Evolutionary conservation across 2,113 vertebrate species (phyloP), one percentile per base, ranked within the genome.

Genomic region (Beaufortia kweichowensis): DNA sequence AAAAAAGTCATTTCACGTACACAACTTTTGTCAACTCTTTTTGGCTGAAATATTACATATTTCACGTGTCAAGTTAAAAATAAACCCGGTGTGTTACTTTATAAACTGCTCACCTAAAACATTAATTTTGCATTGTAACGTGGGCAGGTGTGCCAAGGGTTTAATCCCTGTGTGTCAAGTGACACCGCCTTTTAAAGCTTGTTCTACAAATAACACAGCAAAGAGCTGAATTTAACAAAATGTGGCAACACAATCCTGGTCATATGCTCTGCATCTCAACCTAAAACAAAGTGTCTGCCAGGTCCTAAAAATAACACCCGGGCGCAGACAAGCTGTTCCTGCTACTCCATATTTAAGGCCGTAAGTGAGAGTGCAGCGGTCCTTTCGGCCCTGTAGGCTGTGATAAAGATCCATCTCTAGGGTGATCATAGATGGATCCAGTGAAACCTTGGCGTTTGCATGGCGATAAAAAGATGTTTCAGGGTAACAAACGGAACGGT

Each of bases 331-430:
- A 53, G 50, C n/a, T 17, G 29, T 60, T 31, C 59, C 48, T 64
- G 43, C n/a, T 19, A 10, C 39, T 85, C 69, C 39, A 81, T 79
- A 80, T 83, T 62, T 63, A 75, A 5, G 26, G 17, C 63, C 21
- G 48, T 63, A 41, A 50, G 56, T 53, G 39, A 28, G 57, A 67
- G 39, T 17, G 17, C 17, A 39, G 41, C 29, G 64, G 17, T 19
- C 23, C 24, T 28, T 41, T 68, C 19, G 15, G 33, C 31, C 31
- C 76, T 77, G 31, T 24, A 21, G 28, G 11, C 68, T 26, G 66
- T 72, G 77, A 64, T 59, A 15, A 43, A 73, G 77, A 80, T 85
- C n/a, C 76, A 74, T 80, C 77, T 79, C 71, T 35, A 59, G 17
- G 55, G 60, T 43, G 17, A 73, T 50, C 21, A 43, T 12, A 31